A percentile compares a stretch with the other conserved stretches of the same genome.
Evolutionary conservation across 2,888 invertebrate genomes (phyloP).

Genomic region (Trachelus tabidus): DNA sequence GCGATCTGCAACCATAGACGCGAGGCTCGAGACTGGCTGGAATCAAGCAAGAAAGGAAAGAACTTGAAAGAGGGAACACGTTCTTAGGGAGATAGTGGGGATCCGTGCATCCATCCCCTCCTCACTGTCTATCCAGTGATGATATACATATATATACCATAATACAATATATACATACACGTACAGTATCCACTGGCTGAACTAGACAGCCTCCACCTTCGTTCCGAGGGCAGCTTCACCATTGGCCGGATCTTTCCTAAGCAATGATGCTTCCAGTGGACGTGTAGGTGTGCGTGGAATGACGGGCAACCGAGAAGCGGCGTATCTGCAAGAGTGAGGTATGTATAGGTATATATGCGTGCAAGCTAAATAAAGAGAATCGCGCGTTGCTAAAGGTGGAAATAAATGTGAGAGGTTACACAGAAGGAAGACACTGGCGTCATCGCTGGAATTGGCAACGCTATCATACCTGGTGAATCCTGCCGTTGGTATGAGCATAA

Average conservation of each 20-base stretch:
- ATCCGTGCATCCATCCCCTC: not conserved
- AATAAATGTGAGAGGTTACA: not conserved
- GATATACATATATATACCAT: not conserved
- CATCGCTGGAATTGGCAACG: slow-evolving; percentile 51
- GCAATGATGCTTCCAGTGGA: not conserved
- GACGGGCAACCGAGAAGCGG: not conserved
- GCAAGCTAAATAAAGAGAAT: not conserved
- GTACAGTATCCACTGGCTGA: not conserved
- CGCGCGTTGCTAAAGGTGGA: not conserved
- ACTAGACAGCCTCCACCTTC: not conserved
- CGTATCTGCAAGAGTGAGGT: not conserved
- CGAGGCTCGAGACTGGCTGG: slow-evolving; percentile 57
- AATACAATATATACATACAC: not conserved
- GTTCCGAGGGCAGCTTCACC: not conserved
- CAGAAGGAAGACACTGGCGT: slow-evolving; percentile 40
- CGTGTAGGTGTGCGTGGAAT: not conserved
- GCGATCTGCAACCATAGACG: slow-evolving; percentile 50
- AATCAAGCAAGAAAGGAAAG: not conserved
- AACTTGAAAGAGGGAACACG: not conserved
- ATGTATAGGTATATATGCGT: not conserved
- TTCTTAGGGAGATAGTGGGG: not conserved
- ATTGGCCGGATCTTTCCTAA: not conserved
- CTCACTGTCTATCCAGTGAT: not conserved
- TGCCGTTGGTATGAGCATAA: not conserved
- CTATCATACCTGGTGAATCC: not conserved